phyloP scores from a whole-genome alignment of 2,888 invertebrate species.

The Sepioteuthis lessoniana region DNA sequence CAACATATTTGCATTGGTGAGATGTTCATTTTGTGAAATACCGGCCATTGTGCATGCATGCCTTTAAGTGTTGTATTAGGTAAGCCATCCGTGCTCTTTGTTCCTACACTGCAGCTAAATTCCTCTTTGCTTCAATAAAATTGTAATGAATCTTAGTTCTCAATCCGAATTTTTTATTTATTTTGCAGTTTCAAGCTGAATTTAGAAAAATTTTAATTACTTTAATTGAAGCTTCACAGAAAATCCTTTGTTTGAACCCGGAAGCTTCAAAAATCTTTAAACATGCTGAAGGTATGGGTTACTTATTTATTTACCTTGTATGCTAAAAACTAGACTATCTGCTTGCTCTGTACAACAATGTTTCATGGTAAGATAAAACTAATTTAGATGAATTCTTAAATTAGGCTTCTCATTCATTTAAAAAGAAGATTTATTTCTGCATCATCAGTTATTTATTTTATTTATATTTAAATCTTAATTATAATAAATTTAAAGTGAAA shows the following conservation, averaged over 20 bases:
- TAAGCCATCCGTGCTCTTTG: no score
- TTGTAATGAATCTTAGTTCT: neutral
- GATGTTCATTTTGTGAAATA: no score
- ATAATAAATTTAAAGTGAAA: no score
- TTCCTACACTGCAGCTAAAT: neutral
- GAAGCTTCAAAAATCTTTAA: slow-evolving; percentile 74
- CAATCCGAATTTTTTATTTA: neutral
- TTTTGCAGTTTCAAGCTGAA: slow-evolving; percentile 80
- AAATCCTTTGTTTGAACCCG: slow-evolving; percentile 74
- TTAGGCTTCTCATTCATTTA: neutral
- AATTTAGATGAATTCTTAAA: neutral
- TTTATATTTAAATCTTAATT: no score
- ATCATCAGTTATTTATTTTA: neutral
- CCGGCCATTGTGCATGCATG: no score
- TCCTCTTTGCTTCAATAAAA: neutral
- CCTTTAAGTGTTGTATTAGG: no score
- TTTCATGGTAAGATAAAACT: neutral
- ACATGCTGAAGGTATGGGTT: slow-evolving; percentile 70
- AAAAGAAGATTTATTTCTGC: neutral
- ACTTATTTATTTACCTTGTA: neutral
- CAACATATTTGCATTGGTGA: no score
- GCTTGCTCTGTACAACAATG: neutral
- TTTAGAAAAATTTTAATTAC: slow-evolving; percentile 82
- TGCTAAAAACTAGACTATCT: neutral
- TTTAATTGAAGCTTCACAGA: slow-evolving; percentile 79